Conservation (phyloP, 2,797 vertebrate species). For the Darevskia nairensis region DNA sequence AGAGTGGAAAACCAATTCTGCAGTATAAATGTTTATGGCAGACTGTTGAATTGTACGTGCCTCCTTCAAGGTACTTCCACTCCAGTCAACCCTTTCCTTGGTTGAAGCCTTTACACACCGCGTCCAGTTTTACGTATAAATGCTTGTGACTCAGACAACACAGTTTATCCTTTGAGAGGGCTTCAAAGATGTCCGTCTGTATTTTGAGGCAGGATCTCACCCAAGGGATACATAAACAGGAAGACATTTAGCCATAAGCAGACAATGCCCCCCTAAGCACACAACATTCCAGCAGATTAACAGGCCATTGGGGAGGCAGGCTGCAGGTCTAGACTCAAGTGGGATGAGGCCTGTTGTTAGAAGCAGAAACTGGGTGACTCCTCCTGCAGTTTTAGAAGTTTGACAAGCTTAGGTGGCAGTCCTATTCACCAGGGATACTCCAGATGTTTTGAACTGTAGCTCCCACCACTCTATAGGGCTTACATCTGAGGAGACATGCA, state of each 20-base stretch:
- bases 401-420: not conserved
- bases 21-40: conserved; percentile 19
- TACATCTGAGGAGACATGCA: too few relatives aligned
- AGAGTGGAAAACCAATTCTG: conserved; percentile 23
- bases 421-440: too few relatives aligned
- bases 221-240: not conserved
- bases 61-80: not conserved
- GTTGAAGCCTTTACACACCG: not conserved
- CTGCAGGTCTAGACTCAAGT: too few relatives aligned
- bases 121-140: not conserved
- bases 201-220: not conserved
- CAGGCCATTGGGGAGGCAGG: too few relatives aligned
- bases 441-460: too few relatives aligned
- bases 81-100: not conserved
- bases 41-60: not conserved
- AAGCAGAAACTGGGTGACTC: not conserved
- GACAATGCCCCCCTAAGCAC: not conserved
- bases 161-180: conserved; percentile 12
- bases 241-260: not conserved
- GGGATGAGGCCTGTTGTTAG: not conserved
- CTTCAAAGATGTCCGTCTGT: not conserved
- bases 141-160: conserved; percentile 18
- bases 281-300: not conserved
- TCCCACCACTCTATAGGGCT: too few relatives aligned
- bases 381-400: not conserved